Base-by-base conservation (phyloP, 2,888 invertebrate genomes). In the Hirtodrosophila confusa region DNA sequence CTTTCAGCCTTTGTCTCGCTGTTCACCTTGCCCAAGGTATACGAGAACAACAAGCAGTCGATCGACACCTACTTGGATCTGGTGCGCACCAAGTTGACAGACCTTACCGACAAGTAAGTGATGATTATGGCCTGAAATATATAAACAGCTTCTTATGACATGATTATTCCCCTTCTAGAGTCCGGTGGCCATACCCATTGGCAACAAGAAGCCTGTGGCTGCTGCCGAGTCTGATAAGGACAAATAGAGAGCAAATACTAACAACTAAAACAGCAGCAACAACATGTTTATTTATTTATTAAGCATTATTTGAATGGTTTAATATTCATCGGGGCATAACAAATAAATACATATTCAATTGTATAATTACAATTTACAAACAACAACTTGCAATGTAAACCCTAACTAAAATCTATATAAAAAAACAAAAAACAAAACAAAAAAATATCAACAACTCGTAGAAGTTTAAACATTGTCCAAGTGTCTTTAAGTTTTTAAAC, bases 21-120 rank as follows among this genome's bases (percentile, higher is more conserved):
- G 85, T 99, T 99, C 94, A 96, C 98, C 84, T 93, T 98, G 93
- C 99, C 99, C 73, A 99, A 98, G 93, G 96, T 98, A 70, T 98
- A 98, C 92, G 97, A 97, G 93, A 95, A 96, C 93, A 97, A 98
- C 94, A 97, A 98, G 93, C 94, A 95, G 91, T 96, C 97, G 92
- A 97, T 97, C 90, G 97, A 98, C 93, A 95, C 96, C 92, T 96
- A 97, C 92, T 93, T 97, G 85, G 96, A 96, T 92, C 93, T 97
- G 90, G 97, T 96, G 89, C 95, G 95, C 93, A 95, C 94, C 91
- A 97, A 97, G 93, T 93, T 97, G 92, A 95, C 96, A 92, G 97
- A 97, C 92, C 95, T 97, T 91, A 94, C 96, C 89, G 94, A 96
- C 91, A 97, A 97, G 97, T 97, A 92, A 94, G 96, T 86, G 5